Percentiles rank a stretch among this genome's conserved stretches.
These are phyloP conservation scores for Aphelenchoides fujianensis DNA, from an alignment of 1,140 invertebrate species.

Conservation along the genomic window DNA sequence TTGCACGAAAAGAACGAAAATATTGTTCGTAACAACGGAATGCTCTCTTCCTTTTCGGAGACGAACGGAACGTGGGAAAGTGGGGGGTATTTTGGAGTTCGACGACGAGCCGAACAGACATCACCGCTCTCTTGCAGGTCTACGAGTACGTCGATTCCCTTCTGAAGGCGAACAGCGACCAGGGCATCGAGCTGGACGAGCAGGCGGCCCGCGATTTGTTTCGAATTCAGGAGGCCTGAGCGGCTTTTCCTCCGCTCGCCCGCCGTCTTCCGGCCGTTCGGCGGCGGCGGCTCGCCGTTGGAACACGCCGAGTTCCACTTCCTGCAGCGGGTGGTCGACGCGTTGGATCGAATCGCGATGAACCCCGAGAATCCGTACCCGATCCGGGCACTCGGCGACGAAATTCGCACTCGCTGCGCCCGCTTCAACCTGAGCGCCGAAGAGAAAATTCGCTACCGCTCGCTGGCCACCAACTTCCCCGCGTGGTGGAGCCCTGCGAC, in stretches of 20 bases:
- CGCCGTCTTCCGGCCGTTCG: neutral
- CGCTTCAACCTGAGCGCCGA: neutral
- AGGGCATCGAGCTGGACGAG: neutral
- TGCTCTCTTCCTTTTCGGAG: too few relatives aligned
- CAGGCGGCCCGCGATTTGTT: conserved; percentile 1
- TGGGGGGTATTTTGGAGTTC: too few relatives aligned
- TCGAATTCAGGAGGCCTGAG: neutral
- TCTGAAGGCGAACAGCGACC: neutral
- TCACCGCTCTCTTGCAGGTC: too few relatives aligned
- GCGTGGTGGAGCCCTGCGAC: neutral
- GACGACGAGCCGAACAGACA: too few relatives aligned
- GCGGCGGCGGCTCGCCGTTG: neutral
- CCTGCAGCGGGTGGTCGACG: neutral
- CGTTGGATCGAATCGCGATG: neutral
- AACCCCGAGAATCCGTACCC: neutral
- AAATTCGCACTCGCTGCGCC: neutral
- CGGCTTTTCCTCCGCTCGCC: neutral
- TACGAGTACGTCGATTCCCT: conserved; percentile 7
- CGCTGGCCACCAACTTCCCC: neutral
- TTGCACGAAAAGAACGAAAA: too few relatives aligned
- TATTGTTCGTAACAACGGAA: too few relatives aligned
- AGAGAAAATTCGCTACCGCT: neutral
- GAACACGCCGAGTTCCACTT: conserved; percentile 10
- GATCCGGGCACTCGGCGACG: neutral
- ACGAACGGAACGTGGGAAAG: too few relatives aligned